phyloP scores from a whole-genome alignment of 1,140 invertebrate species.

The Manduca sexta region DNA sequence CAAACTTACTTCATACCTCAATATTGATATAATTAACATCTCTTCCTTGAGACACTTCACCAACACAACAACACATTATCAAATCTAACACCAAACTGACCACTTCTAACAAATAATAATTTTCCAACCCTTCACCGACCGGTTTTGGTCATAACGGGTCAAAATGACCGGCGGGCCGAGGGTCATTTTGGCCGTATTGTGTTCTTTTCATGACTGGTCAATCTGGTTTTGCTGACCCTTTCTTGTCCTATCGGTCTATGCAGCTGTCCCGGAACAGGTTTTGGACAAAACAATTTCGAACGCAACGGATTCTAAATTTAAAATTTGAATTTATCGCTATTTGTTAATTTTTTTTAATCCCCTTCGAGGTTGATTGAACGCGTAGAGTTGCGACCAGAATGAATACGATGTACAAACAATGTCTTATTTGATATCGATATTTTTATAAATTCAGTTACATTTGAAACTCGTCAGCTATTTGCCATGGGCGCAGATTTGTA shows the following conservation, averaged over 20 bases:
- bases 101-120: slow-evolving; percentile 41
- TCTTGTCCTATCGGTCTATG: slow-evolving; percentile 39
- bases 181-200: slow-evolving; percentile 61
- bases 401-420: too few species aligned
- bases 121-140: slow-evolving; percentile 51
- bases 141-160: slow-evolving; percentile 46
- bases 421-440: too few species aligned
- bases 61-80: slow-evolving; percentile 10
- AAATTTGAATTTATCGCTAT: too few species aligned
- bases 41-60: too few species aligned
- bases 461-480: too few species aligned
- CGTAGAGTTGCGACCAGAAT: background rate
- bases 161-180: slow-evolving; percentile 62
- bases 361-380: background rate
- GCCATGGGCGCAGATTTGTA: too few species aligned
- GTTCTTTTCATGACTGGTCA: slow-evolving; percentile 61
- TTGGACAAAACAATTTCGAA: background rate
- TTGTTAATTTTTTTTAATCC: background rate
- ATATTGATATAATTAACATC: too few species aligned
- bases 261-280: slow-evolving; percentile 50
- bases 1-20: too few species aligned
- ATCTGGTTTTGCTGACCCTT: slow-evolving; percentile 68
- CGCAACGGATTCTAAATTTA: too few species aligned
- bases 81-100: slow-evolving; percentile 52
- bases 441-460: too few species aligned